A percentile compares a stretch with the other conserved stretches of the same genome.
Conservation (phyloP, 1,140 invertebrate genomes). For the Bombyx mandarina region DNA sequence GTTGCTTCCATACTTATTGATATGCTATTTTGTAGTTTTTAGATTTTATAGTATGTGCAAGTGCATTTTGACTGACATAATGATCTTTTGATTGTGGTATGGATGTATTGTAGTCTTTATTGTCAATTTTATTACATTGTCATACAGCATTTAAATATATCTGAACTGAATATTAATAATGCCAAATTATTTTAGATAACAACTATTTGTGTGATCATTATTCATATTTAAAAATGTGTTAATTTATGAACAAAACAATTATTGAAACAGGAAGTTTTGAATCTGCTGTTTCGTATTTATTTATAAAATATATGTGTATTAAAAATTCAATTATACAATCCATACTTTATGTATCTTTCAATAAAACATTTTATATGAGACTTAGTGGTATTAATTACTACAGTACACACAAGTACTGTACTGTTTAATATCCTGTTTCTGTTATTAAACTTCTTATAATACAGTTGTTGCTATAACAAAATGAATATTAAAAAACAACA, state of each 20-base stretch:
- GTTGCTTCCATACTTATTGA: conserved; percentile 48
- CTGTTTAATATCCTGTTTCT: no score
- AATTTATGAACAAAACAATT: conserved; percentile 17
- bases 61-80: conserved; percentile 58
- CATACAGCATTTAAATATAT: conserved; percentile 58
- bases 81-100: conserved; percentile 62
- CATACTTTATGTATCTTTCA: conserved; percentile 55
- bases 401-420: no score
- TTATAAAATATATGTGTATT: conserved; percentile 38
- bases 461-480: no score
- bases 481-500: no score
- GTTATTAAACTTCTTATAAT: no score
- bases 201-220: conserved; percentile 22
- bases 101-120: conserved; percentile 47
- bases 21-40: conserved; percentile 49
- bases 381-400: conserved; percentile 41
- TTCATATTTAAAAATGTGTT: conserved; percentile 21
- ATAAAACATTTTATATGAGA: conserved; percentile 70
- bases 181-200: conserved; percentile 67
- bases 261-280: no score
- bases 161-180: conserved; percentile 58
- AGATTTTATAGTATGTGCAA: conserved; percentile 46
- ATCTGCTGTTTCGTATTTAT: conserved; percentile 33
- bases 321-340: conserved; percentile 49
- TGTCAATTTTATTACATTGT: conserved; percentile 37